phyloP scores from a whole-genome alignment of 2,888 invertebrate species.

The Stenichneumon culpator region DNA sequence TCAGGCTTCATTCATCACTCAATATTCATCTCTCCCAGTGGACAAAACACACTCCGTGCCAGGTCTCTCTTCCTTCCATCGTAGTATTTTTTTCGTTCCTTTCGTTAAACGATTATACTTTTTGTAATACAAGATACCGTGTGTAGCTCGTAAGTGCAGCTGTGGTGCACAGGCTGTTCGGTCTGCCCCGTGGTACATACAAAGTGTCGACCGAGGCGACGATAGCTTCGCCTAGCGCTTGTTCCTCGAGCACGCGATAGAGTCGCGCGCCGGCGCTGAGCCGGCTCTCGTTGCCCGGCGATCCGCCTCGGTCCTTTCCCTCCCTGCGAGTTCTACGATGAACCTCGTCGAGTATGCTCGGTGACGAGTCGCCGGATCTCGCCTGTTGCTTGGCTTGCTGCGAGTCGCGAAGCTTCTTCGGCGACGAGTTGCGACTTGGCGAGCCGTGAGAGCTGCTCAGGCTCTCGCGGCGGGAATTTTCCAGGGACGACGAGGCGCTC shows the following conservation, averaged over 20 bases:
- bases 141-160: constrained; percentile 79
- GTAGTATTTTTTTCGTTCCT: constrained; percentile 12
- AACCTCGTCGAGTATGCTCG: constrained; percentile 71
- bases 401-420: constrained; percentile 78
- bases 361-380: constrained; percentile 6
- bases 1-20: not conserved
- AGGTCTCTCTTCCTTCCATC: constrained; percentile 7
- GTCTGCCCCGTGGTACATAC: constrained; percentile 73
- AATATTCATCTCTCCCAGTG: not conserved
- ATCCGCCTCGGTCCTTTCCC: constrained; percentile 74
- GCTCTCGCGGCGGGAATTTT: constrained; percentile 81
- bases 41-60: constrained; percentile 16
- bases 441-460: constrained; percentile 79
- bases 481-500: constrained; percentile 77
- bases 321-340: constrained; percentile 75
- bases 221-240: constrained; percentile 81
- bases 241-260: constrained; percentile 84
- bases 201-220: constrained; percentile 79
- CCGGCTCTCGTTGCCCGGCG: constrained; percentile 78
- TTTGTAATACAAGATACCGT: constrained; percentile 72
- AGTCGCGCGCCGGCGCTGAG: constrained; percentile 82
- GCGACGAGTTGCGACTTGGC: constrained; percentile 78
- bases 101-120: constrained; percentile 18
- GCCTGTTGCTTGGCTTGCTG: constrained; percentile 57
- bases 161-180: constrained; percentile 77